Base-by-base conservation (phyloP, 2,797 vertebrate species). In the Melanotaenia parkinsoni region DNA sequence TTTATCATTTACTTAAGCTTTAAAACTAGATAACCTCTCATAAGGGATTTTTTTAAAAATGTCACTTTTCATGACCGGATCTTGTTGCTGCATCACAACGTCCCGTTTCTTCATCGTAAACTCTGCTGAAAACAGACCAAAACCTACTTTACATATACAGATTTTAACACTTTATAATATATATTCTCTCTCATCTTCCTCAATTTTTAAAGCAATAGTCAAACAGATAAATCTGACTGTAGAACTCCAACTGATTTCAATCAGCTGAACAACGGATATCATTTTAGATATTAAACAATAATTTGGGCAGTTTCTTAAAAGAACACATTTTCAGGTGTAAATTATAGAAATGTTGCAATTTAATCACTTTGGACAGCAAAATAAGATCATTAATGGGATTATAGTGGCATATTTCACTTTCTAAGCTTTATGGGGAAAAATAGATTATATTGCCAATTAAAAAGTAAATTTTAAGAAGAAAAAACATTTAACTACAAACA, bases 401-500 rank as follows among this genome's bases (percentile, higher is more conserved):
- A 7, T 7, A 56, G 53, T 28, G 14, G 7, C 2, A 57, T 32
- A 28, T 30, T 32, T 57, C 14, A 18, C 6, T 57, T 32, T 30
- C 24, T 4, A 28, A 30, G 22, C 11, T 54, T 24, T 12, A 11
- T 51, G 6, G 1, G 18, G 5, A 32, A n/a, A 26, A 43, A 61
- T 4, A 30, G 13, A 74, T 26, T 0, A 1, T 28, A 50, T 14
- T 7, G 0, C 58, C 3, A 16, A 58, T 20, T 20, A 33, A 58
- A 24, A 38, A 24, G 12, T 2, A 26, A 1, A 24, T 51, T 54
- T 26, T 43, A 51, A 20, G 40, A 43, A 56, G 26, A 8, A 22
- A 11, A 11, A 79, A 40, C 28, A n/a, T 40, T 57, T 6, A 63
- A 26, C 50, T 58, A 28, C 33, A 35, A 53, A n/a, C 43, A 32